Evolutionary conservation across 1,140 invertebrate species (phyloP).

Genomic region (Dendrolimus punctatus): DNA sequence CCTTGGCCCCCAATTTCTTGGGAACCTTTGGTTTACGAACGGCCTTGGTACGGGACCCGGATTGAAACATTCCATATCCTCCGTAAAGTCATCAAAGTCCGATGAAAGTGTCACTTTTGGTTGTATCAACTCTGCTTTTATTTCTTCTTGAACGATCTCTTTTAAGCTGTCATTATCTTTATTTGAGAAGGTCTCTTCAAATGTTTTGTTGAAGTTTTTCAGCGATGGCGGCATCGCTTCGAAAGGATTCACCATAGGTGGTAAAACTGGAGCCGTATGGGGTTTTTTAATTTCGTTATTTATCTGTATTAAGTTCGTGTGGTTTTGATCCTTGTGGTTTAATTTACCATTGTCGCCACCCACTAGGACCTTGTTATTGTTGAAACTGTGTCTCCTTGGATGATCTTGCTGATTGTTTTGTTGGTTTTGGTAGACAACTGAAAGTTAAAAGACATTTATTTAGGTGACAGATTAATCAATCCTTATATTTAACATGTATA

Average conservation of each 20-base stretch:
- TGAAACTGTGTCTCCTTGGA: conserved; percentile 41
- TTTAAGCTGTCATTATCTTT: background rate
- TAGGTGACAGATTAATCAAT: too few species aligned
- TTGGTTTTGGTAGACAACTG: conserved; percentile 34
- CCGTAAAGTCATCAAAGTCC: conserved; percentile 27
- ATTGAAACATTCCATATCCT: conserved; percentile 25
- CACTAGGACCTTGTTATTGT: conserved; percentile 63
- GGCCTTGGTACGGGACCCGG: conserved; percentile 18
- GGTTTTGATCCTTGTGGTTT: conserved; percentile 28
- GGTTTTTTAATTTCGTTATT: conserved; percentile 19
- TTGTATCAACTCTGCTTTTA: conserved; percentile 29
- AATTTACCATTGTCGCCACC: conserved; percentile 46
- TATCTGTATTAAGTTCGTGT: conserved; percentile 34
- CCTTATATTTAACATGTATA: too few species aligned
- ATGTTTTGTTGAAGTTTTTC: conserved; percentile 27
- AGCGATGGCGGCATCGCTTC: conserved; percentile 46
- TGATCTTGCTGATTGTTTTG: conserved; percentile 19
- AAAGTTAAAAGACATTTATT: too few species aligned
- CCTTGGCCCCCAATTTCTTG: conserved; percentile 50
- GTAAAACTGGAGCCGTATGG: conserved; percentile 24
- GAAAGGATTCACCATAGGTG: conserved; percentile 43
- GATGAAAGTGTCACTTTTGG: conserved; percentile 19
- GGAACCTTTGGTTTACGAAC: conserved; percentile 43
- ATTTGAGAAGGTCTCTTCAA: conserved; percentile 21
- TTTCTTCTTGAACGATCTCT: conserved; percentile 19